phyloP scores from a whole-genome alignment of 2,888 invertebrate species.

The Ectemnius continuus region DNA sequence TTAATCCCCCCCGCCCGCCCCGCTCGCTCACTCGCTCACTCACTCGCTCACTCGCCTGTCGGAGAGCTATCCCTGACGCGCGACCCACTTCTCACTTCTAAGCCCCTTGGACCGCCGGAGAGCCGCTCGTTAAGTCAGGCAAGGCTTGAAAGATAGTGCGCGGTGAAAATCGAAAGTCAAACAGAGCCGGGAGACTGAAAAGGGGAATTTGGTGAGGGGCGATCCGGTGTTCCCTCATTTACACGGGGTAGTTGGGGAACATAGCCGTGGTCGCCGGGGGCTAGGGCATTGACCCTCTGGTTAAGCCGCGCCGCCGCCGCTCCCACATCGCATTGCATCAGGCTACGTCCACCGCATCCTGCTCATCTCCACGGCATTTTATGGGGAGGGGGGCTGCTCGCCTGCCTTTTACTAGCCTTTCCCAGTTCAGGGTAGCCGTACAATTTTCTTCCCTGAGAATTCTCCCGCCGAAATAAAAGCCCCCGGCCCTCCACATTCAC shows the following conservation, averaged over 20 bases:
- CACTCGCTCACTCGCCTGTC: too few species aligned
- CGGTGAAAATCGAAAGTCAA: background rate
- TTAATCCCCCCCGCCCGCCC: too few species aligned
- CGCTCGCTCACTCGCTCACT: too few species aligned
- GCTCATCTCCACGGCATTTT: slow-evolving; percentile 48
- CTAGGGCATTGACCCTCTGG: slow-evolving; percentile 66
- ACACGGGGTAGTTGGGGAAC: slow-evolving; percentile 66
- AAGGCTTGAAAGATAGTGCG: too few species aligned
- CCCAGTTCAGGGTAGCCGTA: slow-evolving; percentile 45
- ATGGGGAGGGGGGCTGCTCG: slow-evolving; percentile 23
- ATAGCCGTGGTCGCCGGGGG: slow-evolving; percentile 58
- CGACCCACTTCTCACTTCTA: too few species aligned
- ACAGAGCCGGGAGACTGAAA: slow-evolving; percentile 6
- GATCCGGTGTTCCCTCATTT: slow-evolving; percentile 25
- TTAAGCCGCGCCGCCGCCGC: slow-evolving; percentile 62
- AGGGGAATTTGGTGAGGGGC: slow-evolving; percentile 26
- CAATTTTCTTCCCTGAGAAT: slow-evolving; percentile 1
- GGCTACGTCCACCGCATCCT: slow-evolving; percentile 55
- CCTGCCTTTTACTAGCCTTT: slow-evolving; percentile 30
- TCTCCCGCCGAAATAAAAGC: slow-evolving; percentile 21
- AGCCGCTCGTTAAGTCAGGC: too few species aligned
- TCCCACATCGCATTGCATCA: slow-evolving; percentile 72
- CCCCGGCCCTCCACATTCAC: background rate
- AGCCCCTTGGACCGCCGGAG: too few species aligned
- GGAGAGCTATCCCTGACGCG: too few species aligned